These are phyloP conservation scores for Camponotus vicinus DNA, from an alignment of 1,140 invertebrate genomes.

Conservation along the genomic window DNA sequence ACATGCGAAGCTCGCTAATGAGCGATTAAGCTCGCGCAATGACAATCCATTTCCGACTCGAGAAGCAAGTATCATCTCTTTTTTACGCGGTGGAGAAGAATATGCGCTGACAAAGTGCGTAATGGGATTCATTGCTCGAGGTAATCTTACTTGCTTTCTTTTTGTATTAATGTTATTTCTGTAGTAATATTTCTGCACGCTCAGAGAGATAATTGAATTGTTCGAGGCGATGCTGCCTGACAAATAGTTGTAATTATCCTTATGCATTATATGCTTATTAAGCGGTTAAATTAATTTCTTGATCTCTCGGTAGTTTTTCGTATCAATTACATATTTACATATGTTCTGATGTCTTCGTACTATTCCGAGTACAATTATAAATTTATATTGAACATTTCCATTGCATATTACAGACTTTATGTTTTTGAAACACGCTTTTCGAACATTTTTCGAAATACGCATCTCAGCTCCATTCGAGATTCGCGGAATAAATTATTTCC, in stretches of 20 bases:
- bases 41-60: conserved; percentile 51
- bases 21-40: conserved; percentile 59
- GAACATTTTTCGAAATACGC: conserved; percentile 18
- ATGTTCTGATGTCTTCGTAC: neutral
- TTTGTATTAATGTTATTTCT: neutral
- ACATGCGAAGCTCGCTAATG: conserved; percentile 52
- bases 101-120: conserved; percentile 2
- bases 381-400: neutral
- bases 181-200: neutral
- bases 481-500: conserved; percentile 44
- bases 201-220: conserved; percentile 27
- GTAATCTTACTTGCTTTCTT: conserved; percentile 42
- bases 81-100: neutral
- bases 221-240: neutral
- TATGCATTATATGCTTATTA: conserved; percentile 23
- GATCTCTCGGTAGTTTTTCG: conserved; percentile 23
- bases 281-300: conserved; percentile 36
- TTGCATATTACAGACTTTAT: neutral
- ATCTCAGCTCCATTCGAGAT: conserved; percentile 4
- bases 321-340: neutral
- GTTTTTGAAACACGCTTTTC: neutral
- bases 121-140: conserved; percentile 21
- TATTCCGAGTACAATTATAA: neutral
- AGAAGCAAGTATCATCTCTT: conserved; percentile 33
- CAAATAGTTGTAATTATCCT: conserved; percentile 28